A percentile compares a stretch with the other conserved stretches of the same genome.
Evolutionary conservation across 1,140 invertebrate genomes (phyloP).

Genomic region (Diploscapter pachys): DNA sequence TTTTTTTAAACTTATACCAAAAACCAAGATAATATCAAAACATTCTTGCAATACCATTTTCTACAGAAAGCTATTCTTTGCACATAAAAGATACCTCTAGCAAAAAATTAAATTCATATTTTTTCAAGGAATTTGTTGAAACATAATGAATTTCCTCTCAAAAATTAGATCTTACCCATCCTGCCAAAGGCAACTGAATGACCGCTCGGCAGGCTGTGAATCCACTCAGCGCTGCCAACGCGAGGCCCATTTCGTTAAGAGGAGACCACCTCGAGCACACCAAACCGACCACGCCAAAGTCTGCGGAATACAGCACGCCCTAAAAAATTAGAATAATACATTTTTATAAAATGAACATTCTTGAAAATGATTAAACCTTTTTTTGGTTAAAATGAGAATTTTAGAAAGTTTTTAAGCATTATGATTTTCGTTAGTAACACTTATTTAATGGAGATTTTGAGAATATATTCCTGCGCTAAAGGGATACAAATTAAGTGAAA

Average conservation of each 20-base stretch:
- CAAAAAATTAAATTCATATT: not conserved
- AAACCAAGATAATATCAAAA: too few relatives aligned
- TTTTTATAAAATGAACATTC: too few relatives aligned
- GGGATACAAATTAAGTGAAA: too few relatives aligned
- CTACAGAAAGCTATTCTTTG: conserved; percentile 3
- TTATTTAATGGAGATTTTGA: too few relatives aligned
- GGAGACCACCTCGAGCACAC: conserved; percentile 15
- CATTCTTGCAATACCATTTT: too few relatives aligned
- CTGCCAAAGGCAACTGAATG: conserved; percentile 17
- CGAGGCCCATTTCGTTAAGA: conserved; percentile 5
- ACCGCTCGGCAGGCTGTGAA: conserved; percentile 15
- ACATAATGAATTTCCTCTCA: too few relatives aligned
- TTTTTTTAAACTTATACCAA: too few relatives aligned
- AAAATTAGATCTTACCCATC: conserved; percentile 13
- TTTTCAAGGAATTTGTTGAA: not conserved
- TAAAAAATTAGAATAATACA: not conserved
- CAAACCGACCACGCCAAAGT: conserved; percentile 19
- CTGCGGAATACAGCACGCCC: conserved; percentile 14
- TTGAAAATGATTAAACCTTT: too few relatives aligned
- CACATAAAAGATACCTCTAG: not conserved
- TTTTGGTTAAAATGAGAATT: too few relatives aligned
- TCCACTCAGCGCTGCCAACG: conserved; percentile 14
- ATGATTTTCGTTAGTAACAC: too few relatives aligned
- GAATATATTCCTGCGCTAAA: too few relatives aligned
- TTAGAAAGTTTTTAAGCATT: too few relatives aligned